phyloP scores from a whole-genome alignment of 2,797 vertebrate genomes.

The Megalops cyprinoides region DNA sequence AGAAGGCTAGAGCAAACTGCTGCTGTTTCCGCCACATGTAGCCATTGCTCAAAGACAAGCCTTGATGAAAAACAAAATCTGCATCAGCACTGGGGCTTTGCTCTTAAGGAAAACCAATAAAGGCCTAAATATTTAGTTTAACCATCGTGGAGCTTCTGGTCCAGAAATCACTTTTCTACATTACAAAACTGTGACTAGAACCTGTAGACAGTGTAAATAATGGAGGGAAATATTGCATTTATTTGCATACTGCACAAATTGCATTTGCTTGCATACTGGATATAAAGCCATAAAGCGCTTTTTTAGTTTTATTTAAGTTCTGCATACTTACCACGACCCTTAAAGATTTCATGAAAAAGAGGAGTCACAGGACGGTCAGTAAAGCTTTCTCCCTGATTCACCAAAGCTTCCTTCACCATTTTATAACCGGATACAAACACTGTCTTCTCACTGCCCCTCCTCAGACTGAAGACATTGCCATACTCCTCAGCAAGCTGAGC shows the following conservation, averaged over 20 bases:
- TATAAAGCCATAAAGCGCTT: slow-evolving; percentile 55
- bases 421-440: slow-evolving; percentile 39
- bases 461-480: slow-evolving; percentile 37
- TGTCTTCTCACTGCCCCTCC: slow-evolving; percentile 29
- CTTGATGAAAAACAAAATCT: slow-evolving; percentile 16
- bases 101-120: too few relatives aligned
- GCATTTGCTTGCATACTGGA: neutral
- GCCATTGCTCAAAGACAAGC: slow-evolving; percentile 48
- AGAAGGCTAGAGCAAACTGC: slow-evolving; percentile 45
- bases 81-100: too few relatives aligned
- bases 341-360: slow-evolving; percentile 24
- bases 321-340: slow-evolving; percentile 17
- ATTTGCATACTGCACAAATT: neutral
- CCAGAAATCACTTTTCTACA: too few relatives aligned
- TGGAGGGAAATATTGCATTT: too few relatives aligned
- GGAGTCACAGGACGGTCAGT: slow-evolving; percentile 47
- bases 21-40: slow-evolving; percentile 52
- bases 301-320: too few relatives aligned
- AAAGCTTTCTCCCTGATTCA: slow-evolving; percentile 33
- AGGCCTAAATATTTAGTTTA: too few relatives aligned
- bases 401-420: slow-evolving; percentile 36
- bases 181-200: too few relatives aligned
- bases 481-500: slow-evolving; percentile 35
- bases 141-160: too few relatives aligned
- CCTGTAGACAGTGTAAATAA: too few relatives aligned